These are phyloP conservation scores for Sternotherus odoratus DNA, from an alignment of 2,797 vertebrate species.

Conservation along the genomic window DNA sequence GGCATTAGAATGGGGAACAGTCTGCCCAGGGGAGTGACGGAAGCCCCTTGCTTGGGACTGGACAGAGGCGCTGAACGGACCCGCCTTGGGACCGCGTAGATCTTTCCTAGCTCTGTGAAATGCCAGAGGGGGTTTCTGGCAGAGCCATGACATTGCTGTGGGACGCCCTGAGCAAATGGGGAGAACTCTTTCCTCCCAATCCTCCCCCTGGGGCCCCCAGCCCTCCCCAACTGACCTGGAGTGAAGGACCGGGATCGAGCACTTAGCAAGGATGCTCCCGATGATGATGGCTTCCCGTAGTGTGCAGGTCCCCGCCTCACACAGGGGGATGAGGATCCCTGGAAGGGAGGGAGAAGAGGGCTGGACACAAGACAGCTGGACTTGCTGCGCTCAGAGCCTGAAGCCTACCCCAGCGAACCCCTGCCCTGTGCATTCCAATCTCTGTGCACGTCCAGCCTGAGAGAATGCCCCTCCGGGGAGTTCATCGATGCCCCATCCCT, in stretches of 20 bases:
- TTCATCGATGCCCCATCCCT: neutral
- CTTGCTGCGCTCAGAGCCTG: neutral
- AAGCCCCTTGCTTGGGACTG: neutral
- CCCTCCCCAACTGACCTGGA: constrained; percentile 85
- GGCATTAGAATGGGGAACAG: neutral
- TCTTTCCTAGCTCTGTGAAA: neutral
- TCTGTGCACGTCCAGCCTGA: neutral
- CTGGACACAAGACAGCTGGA: neutral
- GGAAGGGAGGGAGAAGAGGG: neutral
- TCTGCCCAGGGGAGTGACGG: neutral
- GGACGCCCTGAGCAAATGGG: fast-evolving
- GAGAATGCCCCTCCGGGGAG: neutral
- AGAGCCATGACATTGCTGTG: fast-evolving
- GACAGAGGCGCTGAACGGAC: neutral
- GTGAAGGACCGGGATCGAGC: constrained; percentile 96
- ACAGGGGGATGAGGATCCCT: constrained; percentile 96
- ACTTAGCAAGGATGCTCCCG: constrained; percentile 95
- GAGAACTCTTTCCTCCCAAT: no score
- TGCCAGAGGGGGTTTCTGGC: fast-evolving
- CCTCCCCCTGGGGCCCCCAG: fast-evolving
- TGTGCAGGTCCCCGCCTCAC: constrained; percentile 95
- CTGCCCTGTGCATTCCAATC: neutral
- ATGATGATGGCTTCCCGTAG: constrained; percentile 96
- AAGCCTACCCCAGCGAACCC: neutral
- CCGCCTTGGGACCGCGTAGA: fast-evolving